Conservation (phyloP, 1,140 invertebrate species). For the Cyphomyrmex costatus region DNA sequence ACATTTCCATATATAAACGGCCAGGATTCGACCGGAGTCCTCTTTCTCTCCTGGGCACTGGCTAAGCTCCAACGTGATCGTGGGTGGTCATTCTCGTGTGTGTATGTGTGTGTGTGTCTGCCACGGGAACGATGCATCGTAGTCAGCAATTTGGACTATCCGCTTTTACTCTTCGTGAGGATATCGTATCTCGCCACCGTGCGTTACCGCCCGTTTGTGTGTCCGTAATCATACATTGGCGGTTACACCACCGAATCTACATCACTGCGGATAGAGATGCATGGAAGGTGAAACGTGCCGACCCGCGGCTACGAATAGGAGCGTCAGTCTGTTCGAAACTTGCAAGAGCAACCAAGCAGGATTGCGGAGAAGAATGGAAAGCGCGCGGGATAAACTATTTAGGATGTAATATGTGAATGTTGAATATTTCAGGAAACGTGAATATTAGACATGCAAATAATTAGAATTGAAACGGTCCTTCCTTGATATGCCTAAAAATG, state of each 20-base stretch:
- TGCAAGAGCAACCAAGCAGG: neutral
- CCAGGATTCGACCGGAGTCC: slow-evolving; percentile 66
- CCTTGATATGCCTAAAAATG: neutral
- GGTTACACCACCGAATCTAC: slow-evolving; percentile 44
- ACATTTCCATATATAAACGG: slow-evolving; percentile 81
- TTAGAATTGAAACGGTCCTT: neutral
- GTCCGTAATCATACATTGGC: slow-evolving; percentile 41
- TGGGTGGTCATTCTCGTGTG: slow-evolving; percentile 23
- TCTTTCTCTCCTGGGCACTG: slow-evolving; percentile 69
- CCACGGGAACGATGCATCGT: slow-evolving; percentile 61
- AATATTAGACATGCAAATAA: neutral
- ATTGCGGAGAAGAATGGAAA: slow-evolving; percentile 5
- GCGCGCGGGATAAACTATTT: neutral
- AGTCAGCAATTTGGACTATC: slow-evolving; percentile 79
- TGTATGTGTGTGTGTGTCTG: slow-evolving; percentile 54
- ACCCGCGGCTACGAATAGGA: slow-evolving; percentile 47
- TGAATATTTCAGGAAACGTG: neutral
- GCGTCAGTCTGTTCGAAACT: neutral
- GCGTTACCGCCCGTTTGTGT: neutral
- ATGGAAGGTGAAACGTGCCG: slow-evolving; percentile 39
- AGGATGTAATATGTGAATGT: neutral
- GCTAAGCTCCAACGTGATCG: slow-evolving; percentile 69
- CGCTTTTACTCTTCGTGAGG: slow-evolving; percentile 65
- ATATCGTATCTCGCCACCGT: slow-evolving; percentile 45
- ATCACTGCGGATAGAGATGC: slow-evolving; percentile 23